phyloP scores from a whole-genome alignment of 1,140 invertebrate genomes.

The Nasonia vitripennis region DNA sequence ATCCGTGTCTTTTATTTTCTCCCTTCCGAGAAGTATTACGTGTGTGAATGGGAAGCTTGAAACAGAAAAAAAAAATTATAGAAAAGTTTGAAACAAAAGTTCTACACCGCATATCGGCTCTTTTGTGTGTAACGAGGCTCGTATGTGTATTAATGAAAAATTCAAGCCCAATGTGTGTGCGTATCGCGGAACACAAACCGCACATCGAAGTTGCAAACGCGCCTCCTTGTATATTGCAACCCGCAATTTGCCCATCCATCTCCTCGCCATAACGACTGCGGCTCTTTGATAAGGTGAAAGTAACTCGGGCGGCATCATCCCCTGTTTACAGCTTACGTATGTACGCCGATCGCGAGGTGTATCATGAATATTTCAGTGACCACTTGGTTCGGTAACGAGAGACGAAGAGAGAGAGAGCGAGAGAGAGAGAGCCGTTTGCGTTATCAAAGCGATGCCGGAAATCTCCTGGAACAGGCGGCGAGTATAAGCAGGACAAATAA shows the following conservation, averaged over 20 bases:
- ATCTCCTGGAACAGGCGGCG: too few species aligned
- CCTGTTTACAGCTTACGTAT: not conserved
- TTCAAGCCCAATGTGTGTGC: too few species aligned
- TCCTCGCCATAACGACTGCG: not conserved
- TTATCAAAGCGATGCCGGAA: not conserved
- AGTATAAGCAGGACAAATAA: too few species aligned
- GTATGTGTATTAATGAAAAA: too few species aligned
- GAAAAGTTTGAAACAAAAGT: too few species aligned
- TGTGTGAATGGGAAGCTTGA: too few species aligned
- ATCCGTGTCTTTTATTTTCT: too few species aligned
- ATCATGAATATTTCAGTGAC: not conserved
- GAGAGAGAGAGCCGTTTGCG: not conserved
- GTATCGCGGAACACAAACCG: not conserved
- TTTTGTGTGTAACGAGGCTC: too few species aligned
- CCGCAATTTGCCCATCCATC: not conserved
- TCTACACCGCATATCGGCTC: too few species aligned
- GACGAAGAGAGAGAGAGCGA: not conserved
- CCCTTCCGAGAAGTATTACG: too few species aligned
- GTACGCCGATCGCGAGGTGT: not conserved
- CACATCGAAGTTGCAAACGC: slow-evolving; percentile 32
- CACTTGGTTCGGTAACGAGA: not conserved
- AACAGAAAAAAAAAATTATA: too few species aligned
- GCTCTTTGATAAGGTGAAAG: not conserved
- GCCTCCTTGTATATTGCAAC: not conserved
- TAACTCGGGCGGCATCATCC: not conserved